Percentiles rank a stretch among this genome's conserved stretches.
Evolutionary conservation across 1,140 invertebrate species (phyloP).

Genomic region (Drosophila elegans): DNA sequence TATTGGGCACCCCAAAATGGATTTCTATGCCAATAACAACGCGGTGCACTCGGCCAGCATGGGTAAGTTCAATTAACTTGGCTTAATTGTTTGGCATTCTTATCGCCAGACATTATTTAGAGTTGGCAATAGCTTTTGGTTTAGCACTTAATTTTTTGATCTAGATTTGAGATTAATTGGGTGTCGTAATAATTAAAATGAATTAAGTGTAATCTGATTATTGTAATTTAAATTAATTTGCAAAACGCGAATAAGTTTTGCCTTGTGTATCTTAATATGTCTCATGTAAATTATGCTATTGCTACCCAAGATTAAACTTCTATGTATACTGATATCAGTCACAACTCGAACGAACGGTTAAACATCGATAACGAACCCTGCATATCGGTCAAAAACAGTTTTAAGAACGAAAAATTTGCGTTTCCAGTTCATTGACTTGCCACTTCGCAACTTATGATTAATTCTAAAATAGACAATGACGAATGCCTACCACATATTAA

Average conservation of each 20-base stretch:
- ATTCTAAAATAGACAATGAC: slow-evolving; percentile 23
- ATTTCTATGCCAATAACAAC: slow-evolving; percentile 73
- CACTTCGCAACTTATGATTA: slow-evolving; percentile 1
- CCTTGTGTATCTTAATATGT: too few relatives aligned
- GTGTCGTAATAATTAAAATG: neutral
- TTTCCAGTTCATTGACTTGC: neutral
- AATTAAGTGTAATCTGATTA: neutral
- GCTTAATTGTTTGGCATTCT: slow-evolving; percentile 55
- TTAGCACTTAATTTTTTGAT: slow-evolving; percentile 13
- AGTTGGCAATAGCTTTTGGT: slow-evolving; percentile 24
- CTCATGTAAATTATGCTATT: too few relatives aligned
- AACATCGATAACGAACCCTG: neutral
- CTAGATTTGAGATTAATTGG: slow-evolving; percentile 3
- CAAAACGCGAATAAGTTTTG: neutral
- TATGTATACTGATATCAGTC: neutral
- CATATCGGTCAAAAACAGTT: slow-evolving; percentile 12
- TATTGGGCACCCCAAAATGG: slow-evolving; percentile 56
- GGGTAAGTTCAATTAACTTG: slow-evolving; percentile 64
- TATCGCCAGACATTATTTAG: slow-evolving; percentile 46
- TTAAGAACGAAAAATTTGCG: slow-evolving; percentile 6
- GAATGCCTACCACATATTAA: slow-evolving; percentile 14
- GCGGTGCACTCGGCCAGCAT: slow-evolving; percentile 45
- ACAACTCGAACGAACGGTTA: neutral
- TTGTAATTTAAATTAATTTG: neutral
- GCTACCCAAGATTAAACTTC: too few relatives aligned